Conservation (phyloP, 2,888 invertebrate genomes). For the Hedychridium roseum region DNA sequence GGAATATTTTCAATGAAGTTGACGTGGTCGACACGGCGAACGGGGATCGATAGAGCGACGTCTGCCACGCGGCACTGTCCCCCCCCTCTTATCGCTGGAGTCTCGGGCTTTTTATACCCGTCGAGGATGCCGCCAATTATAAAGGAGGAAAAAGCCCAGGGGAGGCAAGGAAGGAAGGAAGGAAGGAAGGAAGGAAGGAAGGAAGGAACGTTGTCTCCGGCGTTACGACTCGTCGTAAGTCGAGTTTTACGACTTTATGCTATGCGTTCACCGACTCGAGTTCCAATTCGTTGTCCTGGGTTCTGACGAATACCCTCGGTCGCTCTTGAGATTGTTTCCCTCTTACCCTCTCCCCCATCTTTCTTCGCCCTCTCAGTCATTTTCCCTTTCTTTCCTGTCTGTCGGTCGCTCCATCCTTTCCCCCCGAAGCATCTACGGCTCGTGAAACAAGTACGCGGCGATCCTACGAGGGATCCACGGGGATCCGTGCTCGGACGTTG, state of each 20-base stretch:
- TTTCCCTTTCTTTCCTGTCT: no score
- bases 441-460: no score
- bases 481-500: slow-evolving; percentile 41
- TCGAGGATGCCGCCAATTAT: slow-evolving; percentile 36
- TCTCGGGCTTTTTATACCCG: slow-evolving; percentile 39
- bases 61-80: neutral
- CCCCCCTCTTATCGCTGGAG: neutral
- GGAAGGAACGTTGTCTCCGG: slow-evolving; percentile 33
- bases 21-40: slow-evolving; percentile 36
- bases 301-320: slow-evolving; percentile 12
- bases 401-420: no score
- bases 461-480: slow-evolving; percentile 25
- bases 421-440: slow-evolving; percentile 8
- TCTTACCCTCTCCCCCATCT: no score
- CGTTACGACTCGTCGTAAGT: slow-evolving; percentile 57
- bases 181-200: slow-evolving; percentile 23
- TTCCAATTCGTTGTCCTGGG: slow-evolving; percentile 33
- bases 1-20: slow-evolving; percentile 55
- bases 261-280: slow-evolving; percentile 48
- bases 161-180: slow-evolving; percentile 29
- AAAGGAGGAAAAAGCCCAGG: slow-evolving; percentile 18
- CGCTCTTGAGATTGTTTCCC: no score
- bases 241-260: slow-evolving; percentile 59
- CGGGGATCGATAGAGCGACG: no score
- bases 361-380: slow-evolving; percentile 6